phyloP scores from a whole-genome alignment of 2,888 invertebrate species.

The Melipona beecheii region DNA sequence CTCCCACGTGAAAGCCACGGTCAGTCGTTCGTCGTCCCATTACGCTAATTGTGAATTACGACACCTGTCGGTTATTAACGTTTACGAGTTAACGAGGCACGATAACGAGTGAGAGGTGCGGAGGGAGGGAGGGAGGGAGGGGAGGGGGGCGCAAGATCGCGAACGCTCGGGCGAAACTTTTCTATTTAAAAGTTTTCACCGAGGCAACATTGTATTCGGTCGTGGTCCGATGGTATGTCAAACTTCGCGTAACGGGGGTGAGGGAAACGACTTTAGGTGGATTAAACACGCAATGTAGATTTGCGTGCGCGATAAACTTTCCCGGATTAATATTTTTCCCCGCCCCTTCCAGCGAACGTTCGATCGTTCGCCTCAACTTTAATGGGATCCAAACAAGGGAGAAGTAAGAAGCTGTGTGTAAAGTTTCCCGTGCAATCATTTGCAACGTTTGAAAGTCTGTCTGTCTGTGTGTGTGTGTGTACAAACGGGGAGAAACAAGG shows the following conservation, averaged over 20 bases:
- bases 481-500: background rate
- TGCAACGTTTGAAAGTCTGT: too few relatives aligned
- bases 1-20: background rate
- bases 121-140: too few relatives aligned
- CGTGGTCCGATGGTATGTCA: slow-evolving; percentile 48
- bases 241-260: slow-evolving; percentile 9
- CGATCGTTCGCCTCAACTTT: slow-evolving; percentile 33
- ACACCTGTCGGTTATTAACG: slow-evolving; percentile 64
- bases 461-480: background rate
- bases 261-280: slow-evolving; percentile 12
- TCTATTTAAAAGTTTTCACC: slow-evolving; percentile 66
- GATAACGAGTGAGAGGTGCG: slow-evolving; percentile 52
- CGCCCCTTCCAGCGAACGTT: slow-evolving; percentile 4
- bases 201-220: slow-evolving; percentile 40
- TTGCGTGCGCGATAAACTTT: slow-evolving; percentile 56
- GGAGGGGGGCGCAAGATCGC: slow-evolving; percentile 41
- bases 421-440: background rate
- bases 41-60: slow-evolving; percentile 65
- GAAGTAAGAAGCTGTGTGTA: slow-evolving; percentile 15
- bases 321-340: slow-evolving; percentile 39
- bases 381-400: slow-evolving; percentile 34
- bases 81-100: slow-evolving; percentile 62
- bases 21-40: slow-evolving; percentile 31
- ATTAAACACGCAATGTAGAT: slow-evolving; percentile 64
- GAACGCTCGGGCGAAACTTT: slow-evolving; percentile 56